Percentiles rank a stretch among this genome's conserved stretches.
These are phyloP conservation scores for Mola mola DNA, from an alignment of 2,113 vertebrate genomes.

Conservation along the genomic window DNA sequence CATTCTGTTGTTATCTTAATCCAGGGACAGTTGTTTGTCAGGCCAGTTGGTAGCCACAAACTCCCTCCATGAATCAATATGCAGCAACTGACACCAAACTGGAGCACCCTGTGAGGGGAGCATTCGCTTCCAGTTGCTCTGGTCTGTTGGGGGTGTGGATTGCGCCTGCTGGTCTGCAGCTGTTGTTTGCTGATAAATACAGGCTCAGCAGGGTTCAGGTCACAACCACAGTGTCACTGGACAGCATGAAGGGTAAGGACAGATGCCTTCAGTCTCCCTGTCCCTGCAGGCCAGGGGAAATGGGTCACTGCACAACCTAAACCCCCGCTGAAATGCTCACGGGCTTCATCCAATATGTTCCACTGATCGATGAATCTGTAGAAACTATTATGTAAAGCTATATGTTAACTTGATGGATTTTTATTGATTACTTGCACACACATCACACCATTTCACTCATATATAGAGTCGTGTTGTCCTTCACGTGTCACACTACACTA, in stretches of 20 bases:
- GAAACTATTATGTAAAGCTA: constrained; percentile 29
- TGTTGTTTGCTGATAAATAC: constrained; percentile 35
- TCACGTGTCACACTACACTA: background rate
- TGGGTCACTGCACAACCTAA: background rate
- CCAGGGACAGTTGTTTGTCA: constrained; percentile 26
- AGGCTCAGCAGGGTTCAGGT: background rate
- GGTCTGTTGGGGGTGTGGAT: constrained; percentile 37
- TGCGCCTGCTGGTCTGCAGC: constrained; percentile 33
- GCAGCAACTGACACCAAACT: constrained; percentile 37
- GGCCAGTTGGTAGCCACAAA: constrained; percentile 23
- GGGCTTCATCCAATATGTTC: constrained; percentile 17
- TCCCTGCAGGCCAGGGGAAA: background rate
- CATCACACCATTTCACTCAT: background rate
- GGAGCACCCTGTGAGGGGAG: constrained; percentile 19
- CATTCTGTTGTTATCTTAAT: background rate
- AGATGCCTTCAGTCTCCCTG: background rate
- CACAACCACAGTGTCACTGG: background rate
- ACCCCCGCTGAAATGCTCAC: background rate
- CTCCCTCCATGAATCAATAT: constrained; percentile 1
- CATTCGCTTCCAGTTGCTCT: constrained; percentile 48
- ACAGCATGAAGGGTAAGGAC: constrained; percentile 13
- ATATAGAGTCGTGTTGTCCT: background rate
- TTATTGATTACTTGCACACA: constrained; percentile 11
- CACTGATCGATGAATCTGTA: constrained; percentile 45
- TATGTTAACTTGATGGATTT: constrained; percentile 6